Percentiles rank a stretch among this genome's conserved stretches.
Evolutionary conservation across 2,113 vertebrate genomes (phyloP).

Genomic region (Chloebia gouldiae): DNA sequence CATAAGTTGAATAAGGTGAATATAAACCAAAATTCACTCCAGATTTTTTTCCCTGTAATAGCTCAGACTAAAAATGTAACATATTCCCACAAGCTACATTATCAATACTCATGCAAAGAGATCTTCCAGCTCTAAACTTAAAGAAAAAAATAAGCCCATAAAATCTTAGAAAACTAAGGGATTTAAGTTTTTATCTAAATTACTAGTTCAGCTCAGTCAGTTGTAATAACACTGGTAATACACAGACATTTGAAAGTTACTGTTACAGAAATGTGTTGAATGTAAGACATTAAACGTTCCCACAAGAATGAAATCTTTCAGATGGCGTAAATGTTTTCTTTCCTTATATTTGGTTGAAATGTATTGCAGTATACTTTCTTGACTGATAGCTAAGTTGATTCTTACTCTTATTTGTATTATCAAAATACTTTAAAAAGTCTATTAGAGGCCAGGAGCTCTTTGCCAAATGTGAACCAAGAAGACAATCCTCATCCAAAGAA

Average conservation of each 20-base stretch:
- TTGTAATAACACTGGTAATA: not conserved
- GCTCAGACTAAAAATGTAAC: not conserved
- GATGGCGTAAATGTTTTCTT: not conserved
- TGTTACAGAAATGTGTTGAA: not conserved
- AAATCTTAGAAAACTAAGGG: not conserved
- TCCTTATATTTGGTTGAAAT: not conserved
- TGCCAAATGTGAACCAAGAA: not conserved
- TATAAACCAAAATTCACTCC: not conserved
- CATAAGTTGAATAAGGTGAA: not conserved
- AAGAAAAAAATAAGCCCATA: not conserved
- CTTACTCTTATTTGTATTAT: not conserved
- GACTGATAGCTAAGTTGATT: not conserved
- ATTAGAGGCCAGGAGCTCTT: not conserved
- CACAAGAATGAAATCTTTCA: not conserved
- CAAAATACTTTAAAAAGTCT: not conserved
- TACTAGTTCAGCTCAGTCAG: not conserved
- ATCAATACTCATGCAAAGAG: not conserved
- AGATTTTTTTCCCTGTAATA: not conserved
- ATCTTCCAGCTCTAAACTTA: not conserved
- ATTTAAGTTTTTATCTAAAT: not conserved
- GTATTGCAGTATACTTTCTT: not conserved
- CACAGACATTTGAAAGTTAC: not conserved
- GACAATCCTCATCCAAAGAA: conserved; percentile 12
- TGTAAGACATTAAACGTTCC: not conserved
- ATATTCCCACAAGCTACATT: not conserved